phyloP scores from a whole-genome alignment of 2,888 invertebrate species.

The Mayetiola destructor region DNA sequence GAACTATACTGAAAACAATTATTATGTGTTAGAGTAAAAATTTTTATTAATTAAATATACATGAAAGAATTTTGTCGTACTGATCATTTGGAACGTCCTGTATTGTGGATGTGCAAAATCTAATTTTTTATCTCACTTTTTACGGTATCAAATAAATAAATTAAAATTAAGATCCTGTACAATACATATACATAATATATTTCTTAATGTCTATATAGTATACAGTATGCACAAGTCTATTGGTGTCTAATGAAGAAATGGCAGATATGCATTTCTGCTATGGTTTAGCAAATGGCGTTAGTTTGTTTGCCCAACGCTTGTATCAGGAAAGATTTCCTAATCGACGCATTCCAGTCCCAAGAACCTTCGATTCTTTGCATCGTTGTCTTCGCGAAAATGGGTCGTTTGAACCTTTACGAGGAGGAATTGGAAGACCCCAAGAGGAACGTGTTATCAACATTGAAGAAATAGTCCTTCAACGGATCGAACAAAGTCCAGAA shows the following conservation, averaged over 20 bases:
- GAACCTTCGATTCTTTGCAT: neutral
- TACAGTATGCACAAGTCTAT: no score
- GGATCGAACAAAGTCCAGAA: neutral
- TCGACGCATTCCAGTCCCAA: neutral
- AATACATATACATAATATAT: no score
- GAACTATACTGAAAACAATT: neutral
- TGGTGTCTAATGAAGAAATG: neutral
- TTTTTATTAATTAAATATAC: no score
- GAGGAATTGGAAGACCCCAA: neutral
- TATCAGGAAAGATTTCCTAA: neutral
- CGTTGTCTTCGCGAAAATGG: neutral
- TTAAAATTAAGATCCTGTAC: no score
- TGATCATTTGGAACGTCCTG: no score
- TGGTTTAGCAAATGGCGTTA: neutral
- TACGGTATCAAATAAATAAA: no score
- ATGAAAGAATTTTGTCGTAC: no score
- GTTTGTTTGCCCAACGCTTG: neutral
- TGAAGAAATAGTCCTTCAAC: neutral
- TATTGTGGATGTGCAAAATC: no score
- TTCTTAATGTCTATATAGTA: no score
- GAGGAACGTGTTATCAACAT: neutral
- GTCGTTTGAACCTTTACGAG: neutral
- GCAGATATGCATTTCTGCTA: neutral
- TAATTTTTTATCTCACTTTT: no score
- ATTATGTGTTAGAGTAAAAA: no score